Conservation (phyloP, 2,113 vertebrate genomes). For the Ophthalmolycus amberensis region DNA sequence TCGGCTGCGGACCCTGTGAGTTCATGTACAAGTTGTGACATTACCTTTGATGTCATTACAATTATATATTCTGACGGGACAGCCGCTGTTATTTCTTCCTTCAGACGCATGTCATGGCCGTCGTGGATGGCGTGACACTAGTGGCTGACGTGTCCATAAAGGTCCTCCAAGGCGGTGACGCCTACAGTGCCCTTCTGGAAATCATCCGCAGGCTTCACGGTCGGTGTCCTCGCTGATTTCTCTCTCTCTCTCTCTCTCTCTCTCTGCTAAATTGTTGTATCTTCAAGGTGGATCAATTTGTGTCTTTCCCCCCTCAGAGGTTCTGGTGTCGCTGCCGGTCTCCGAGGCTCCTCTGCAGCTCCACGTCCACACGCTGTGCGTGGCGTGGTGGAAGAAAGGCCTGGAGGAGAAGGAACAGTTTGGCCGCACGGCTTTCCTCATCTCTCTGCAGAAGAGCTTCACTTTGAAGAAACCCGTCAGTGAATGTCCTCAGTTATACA, state of each 20-base stretch:
- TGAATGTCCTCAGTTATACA: neutral
- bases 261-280: neutral
- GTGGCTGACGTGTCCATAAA: slow-evolving; percentile 86
- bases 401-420: slow-evolving; percentile 89
- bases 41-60: neutral
- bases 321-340: slow-evolving; percentile 83
- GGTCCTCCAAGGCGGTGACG: slow-evolving; percentile 84
- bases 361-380: slow-evolving; percentile 84
- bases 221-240: slow-evolving; percentile 64
- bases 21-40: neutral
- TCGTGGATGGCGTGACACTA: slow-evolving; percentile 86
- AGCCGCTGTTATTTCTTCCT: neutral
- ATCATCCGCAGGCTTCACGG: slow-evolving; percentile 87
- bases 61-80: neutral
- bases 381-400: slow-evolving; percentile 92
- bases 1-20: slow-evolving; percentile 81
- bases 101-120: slow-evolving; percentile 84
- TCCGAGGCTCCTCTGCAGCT: slow-evolving; percentile 80
- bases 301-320: slow-evolving; percentile 75
- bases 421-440: slow-evolving; percentile 86
- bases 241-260: neutral
- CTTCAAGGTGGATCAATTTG: neutral
- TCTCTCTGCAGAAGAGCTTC: slow-evolving; percentile 88
- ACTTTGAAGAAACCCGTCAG: slow-evolving; percentile 84
- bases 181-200: slow-evolving; percentile 84